phyloP scores from a whole-genome alignment of 1,140 invertebrate genomes.

The Lordiphosa collinella region DNA sequence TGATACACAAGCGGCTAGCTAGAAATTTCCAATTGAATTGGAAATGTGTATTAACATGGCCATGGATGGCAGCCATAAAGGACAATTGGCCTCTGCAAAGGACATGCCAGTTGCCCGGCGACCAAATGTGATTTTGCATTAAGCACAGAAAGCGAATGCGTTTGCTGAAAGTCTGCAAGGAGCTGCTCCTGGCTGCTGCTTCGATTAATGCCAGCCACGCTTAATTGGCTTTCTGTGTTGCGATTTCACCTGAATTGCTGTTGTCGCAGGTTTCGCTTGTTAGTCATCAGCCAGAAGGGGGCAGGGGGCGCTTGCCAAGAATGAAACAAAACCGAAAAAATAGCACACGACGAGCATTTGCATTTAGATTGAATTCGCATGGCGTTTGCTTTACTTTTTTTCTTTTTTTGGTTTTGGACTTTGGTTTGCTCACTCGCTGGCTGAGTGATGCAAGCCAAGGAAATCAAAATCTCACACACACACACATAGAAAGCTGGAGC shows the following conservation, averaged over 20 bases:
- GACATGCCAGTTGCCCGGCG: constrained; percentile 5
- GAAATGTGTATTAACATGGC: constrained; percentile 55
- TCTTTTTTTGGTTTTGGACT: constrained; percentile 21
- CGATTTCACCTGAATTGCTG: constrained; percentile 54
- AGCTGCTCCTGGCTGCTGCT: constrained; percentile 20
- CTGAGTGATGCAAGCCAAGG: constrained; percentile 63
- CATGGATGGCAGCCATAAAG: constrained; percentile 20
- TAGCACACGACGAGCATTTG: constrained; percentile 62
- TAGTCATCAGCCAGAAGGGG: not conserved
- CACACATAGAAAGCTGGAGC: constrained; percentile 7
- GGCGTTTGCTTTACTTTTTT: constrained; percentile 34
- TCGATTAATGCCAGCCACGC: constrained; percentile 61
- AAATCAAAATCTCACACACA: constrained; percentile 56
- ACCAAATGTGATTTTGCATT: constrained; percentile 42
- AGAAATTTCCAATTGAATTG: constrained; percentile 59
- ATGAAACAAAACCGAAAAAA: constrained; percentile 35
- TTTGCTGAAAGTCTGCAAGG: not conserved
- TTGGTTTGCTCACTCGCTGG: constrained; percentile 1
- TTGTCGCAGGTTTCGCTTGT: constrained; percentile 8
- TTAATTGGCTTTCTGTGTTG: constrained; percentile 74
- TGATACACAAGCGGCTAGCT: constrained; percentile 23
- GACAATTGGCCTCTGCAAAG: constrained; percentile 20
- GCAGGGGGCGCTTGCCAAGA: constrained; percentile 21
- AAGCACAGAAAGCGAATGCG: constrained; percentile 8
- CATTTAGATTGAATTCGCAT: constrained; percentile 73